A percentile compares a stretch with the other conserved stretches of the same genome.
phyloP scores from a whole-genome alignment of 2,797 vertebrate genomes.

The Poliocrania exsul region DNA sequence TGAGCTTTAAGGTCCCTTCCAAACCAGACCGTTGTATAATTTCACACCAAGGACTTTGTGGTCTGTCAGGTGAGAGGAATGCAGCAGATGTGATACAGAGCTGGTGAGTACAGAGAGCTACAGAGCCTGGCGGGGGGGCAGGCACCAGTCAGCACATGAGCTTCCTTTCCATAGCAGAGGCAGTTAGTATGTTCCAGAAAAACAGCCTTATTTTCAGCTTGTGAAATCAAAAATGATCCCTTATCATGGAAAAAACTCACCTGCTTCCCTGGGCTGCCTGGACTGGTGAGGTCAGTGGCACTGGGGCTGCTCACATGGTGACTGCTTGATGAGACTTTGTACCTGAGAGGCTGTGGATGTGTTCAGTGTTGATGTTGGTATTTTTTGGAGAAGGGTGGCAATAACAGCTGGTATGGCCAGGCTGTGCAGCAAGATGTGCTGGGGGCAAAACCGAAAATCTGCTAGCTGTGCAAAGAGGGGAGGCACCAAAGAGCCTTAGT shows the following conservation, averaged over 20 bases:
- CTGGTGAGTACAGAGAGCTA: fast-evolving
- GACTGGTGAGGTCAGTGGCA: fast-evolving
- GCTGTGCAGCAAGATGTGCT: too few species aligned
- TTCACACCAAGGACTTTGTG: not conserved
- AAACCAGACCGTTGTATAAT: not conserved
- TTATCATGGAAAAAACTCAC: not conserved
- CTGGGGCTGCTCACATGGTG: not conserved
- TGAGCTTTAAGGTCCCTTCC: not conserved
- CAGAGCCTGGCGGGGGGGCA: not conserved
- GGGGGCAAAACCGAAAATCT: not conserved
- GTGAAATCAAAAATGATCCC: not conserved
- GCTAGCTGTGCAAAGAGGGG: not conserved
- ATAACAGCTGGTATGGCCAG: not conserved
- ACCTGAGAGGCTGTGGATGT: not conserved
- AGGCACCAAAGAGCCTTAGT: not conserved
- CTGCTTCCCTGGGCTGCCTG: not conserved
- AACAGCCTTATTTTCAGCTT: not conserved
- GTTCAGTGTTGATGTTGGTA: fast-evolving
- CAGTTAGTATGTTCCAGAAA: not conserved
- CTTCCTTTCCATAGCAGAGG: not conserved
- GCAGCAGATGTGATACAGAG: not conserved
- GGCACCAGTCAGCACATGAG: not conserved
- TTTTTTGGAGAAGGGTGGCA: not conserved
- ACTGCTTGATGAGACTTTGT: fast-evolving
- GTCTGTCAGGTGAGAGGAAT: not conserved